These are phyloP conservation scores for Labeo catla DNA, from an alignment of 2,113 vertebrate genomes.

Conservation along the genomic window DNA sequence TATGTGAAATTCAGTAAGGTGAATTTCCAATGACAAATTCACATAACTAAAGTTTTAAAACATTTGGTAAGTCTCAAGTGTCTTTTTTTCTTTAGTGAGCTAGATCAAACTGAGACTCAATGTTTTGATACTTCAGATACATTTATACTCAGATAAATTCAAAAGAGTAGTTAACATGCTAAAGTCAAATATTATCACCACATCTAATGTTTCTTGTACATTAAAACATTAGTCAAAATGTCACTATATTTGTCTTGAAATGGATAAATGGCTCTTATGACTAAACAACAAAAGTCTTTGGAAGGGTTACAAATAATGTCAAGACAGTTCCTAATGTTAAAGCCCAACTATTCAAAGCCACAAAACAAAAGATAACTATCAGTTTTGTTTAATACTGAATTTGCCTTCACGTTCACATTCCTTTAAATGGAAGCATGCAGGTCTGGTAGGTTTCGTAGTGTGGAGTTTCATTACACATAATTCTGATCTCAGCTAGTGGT, in stretches of 20 bases:
- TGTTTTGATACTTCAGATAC: not conserved
- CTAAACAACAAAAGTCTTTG: not conserved
- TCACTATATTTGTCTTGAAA: not conserved
- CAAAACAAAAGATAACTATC: not conserved
- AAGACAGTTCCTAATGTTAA: not conserved
- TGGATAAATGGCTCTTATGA: not conserved
- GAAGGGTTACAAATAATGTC: not conserved
- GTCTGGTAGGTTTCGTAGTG: constrained; percentile 39
- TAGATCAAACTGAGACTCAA: not conserved
- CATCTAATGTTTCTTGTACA: not conserved
- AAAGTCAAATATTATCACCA: not conserved
- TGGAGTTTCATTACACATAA: constrained; percentile 49
- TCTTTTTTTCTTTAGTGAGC: not conserved
- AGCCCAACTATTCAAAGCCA: not conserved
- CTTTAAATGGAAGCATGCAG: constrained; percentile 41
- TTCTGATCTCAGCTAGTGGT: constrained; percentile 58
- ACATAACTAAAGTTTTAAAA: not conserved
- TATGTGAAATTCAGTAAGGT: constrained; percentile 10
- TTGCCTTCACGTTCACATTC: constrained; percentile 37
- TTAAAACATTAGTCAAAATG: not conserved
- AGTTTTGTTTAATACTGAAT: constrained; percentile 35
- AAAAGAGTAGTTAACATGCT: not conserved
- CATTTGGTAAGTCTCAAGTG: not conserved
- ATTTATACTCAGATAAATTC: not conserved
- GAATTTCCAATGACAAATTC: not conserved